These are phyloP conservation scores for Valencia hispanica DNA, from an alignment of 2,797 vertebrate species.

Conservation along the genomic window DNA sequence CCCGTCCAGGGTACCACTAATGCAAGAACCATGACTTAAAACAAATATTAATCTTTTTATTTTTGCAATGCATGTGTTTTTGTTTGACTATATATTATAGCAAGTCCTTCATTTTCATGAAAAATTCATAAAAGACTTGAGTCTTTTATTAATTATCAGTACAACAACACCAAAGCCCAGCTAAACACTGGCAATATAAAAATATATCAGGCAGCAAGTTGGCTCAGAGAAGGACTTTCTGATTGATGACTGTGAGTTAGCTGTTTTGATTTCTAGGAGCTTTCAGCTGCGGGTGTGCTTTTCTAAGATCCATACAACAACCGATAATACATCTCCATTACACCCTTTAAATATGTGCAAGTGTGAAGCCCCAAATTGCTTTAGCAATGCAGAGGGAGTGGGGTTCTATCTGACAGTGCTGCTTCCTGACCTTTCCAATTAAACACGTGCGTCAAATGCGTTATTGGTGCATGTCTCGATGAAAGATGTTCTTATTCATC, in stretches of 20 bases:
- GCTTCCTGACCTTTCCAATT: conserved; percentile 40
- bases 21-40: neutral
- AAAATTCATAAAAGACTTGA: conserved; percentile 16
- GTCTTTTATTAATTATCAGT: conserved; percentile 29
- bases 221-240: conserved; percentile 29
- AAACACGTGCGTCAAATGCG: conserved; percentile 27
- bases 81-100: too few relatives aligned
- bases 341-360: conserved; percentile 25
- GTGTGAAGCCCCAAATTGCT: conserved; percentile 14
- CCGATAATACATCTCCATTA: conserved; percentile 43
- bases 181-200: conserved; percentile 48
- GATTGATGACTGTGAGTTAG: conserved; percentile 48
- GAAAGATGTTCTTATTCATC: conserved; percentile 39
- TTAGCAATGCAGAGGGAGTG: conserved; percentile 7
- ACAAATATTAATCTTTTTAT: too few relatives aligned
- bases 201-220: conserved; percentile 27
- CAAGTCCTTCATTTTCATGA: neutral
- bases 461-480: conserved; percentile 32
- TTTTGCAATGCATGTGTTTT: conserved; percentile 18
- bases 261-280: conserved; percentile 45
- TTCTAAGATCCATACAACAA: conserved; percentile 19
- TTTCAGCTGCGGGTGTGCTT: conserved; percentile 35
- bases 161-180: conserved; percentile 43
- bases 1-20: neutral
- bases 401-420: conserved; percentile 22